Conservation (phyloP, 2,113 vertebrate species). For the Gasterosteus nipponicus region DNA sequence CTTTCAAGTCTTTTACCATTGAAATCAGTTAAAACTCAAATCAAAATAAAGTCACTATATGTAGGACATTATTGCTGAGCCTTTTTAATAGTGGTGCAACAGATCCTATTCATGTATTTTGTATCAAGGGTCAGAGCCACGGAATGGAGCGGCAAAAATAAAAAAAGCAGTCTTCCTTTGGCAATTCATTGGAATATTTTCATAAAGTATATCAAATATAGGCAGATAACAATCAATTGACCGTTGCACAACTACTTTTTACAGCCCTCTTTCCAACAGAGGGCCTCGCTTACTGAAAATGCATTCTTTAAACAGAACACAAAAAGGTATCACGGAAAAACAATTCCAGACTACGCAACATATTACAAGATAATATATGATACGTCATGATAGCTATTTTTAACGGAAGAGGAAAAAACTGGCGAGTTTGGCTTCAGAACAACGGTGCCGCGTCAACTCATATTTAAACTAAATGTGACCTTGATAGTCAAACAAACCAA, state of each 20-base stretch:
- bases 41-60: not conserved
- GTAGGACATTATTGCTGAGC: not conserved
- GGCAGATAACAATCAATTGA: too few relatives aligned
- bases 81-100: too few relatives aligned
- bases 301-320: not conserved
- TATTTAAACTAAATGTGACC: not conserved
- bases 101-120: too few relatives aligned
- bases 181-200: not conserved
- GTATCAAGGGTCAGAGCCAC: too few relatives aligned
- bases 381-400: not conserved
- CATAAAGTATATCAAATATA: not conserved
- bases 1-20: not conserved
- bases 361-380: not conserved
- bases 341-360: too few relatives aligned
- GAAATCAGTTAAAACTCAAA: not conserved
- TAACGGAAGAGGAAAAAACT: not conserved
- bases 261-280: not conserved
- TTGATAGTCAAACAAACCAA: slow-evolving; percentile 5
- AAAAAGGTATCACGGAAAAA: too few relatives aligned
- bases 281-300: not conserved
- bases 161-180: too few relatives aligned
- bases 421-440: not conserved
- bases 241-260: not conserved
- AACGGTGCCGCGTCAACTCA: not conserved
- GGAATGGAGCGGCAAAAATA: too few relatives aligned